Conservation (phyloP, 2,888 invertebrate genomes). For the Corbicula japonica region DNA sequence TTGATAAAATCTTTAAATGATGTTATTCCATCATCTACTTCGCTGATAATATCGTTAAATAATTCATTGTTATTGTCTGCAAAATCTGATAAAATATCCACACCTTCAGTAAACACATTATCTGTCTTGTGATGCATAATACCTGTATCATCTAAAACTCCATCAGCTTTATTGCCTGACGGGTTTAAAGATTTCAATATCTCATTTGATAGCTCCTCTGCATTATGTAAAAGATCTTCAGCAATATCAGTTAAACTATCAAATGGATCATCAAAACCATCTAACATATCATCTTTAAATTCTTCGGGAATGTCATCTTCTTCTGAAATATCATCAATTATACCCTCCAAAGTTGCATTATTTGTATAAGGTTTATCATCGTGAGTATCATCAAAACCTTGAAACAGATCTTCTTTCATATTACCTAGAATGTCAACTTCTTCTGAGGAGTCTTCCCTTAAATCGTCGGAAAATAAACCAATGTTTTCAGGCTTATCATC, state of each 20-base stretch:
- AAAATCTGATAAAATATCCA: neutral
- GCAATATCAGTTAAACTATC: neutral
- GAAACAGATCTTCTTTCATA: neutral
- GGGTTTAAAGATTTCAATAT: neutral
- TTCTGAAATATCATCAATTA: neutral
- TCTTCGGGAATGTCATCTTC: neutral
- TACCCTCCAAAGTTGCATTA: neutral
- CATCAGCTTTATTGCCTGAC: neutral
- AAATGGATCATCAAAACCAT: neutral
- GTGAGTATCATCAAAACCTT: too few relatives aligned
- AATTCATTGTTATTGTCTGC: conserved; percentile 1
- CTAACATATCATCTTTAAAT: neutral
- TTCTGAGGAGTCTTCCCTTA: neutral
- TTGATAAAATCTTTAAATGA: too few relatives aligned
- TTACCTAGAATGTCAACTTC: neutral
- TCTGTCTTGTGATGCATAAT: neutral
- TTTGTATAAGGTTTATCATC: too few relatives aligned
- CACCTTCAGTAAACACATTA: too few relatives aligned
- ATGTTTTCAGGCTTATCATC: conserved; percentile 17
- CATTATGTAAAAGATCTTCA: neutral
- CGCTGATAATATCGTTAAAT: neutral
- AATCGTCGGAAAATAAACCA: neutral
- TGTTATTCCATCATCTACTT: neutral
- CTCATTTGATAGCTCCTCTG: neutral
- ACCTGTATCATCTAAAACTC: too few relatives aligned